These are phyloP conservation scores for Mallotus villosus DNA, from an alignment of 2,797 vertebrate species.

Conservation along the genomic window DNA sequence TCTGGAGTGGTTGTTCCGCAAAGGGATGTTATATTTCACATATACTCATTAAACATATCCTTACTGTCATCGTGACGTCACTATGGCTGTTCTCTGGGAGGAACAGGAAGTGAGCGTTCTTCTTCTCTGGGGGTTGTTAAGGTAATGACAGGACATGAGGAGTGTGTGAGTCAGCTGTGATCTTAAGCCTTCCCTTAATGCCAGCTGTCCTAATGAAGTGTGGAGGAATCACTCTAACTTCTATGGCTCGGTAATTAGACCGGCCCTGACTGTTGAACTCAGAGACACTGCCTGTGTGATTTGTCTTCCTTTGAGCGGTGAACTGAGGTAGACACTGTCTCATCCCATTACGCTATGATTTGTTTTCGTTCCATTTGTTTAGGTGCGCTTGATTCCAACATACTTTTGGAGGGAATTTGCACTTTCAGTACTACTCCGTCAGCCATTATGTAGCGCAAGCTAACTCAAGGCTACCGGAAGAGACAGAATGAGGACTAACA, in stretches of 20 bases:
- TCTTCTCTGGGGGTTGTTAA: neutral
- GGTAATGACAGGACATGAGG: constrained; percentile 14
- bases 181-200: constrained; percentile 18
- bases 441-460: neutral
- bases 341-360: too few relatives aligned
- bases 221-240: constrained; percentile 18
- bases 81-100: too few relatives aligned
- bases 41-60: too few relatives aligned
- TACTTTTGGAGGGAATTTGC: too few relatives aligned
- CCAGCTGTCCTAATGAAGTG: constrained; percentile 20
- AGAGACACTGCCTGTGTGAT: constrained; percentile 11
- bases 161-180: constrained; percentile 28
- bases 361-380: too few relatives aligned
- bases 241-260: constrained; percentile 41
- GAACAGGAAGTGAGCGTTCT: neutral
- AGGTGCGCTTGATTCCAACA: too few relatives aligned
- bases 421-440: too few relatives aligned
- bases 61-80: too few relatives aligned
- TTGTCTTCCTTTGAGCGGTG: constrained; percentile 4
- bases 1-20: too few relatives aligned
- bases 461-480: neutral
- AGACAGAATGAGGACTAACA: neutral
- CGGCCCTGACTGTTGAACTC: constrained; percentile 34
- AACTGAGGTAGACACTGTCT: too few relatives aligned
- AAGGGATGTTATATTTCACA: too few relatives aligned